phyloP scores from a whole-genome alignment of 2,113 vertebrate species.

The Toxotes chatareus region DNA sequence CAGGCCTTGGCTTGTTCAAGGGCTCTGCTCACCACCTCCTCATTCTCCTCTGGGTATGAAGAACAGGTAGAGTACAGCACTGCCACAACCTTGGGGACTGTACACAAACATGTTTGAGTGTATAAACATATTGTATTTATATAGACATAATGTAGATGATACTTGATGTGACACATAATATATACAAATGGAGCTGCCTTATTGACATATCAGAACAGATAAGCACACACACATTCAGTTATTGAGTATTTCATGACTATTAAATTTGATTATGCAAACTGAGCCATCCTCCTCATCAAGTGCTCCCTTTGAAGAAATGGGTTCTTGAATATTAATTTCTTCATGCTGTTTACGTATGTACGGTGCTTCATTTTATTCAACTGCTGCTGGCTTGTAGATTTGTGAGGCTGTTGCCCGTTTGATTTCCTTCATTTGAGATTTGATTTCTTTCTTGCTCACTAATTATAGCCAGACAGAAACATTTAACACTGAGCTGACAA shows the following conservation, averaged over 20 bases:
- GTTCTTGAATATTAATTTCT: conserved; percentile 40
- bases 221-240: conserved; percentile 9
- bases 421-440: conserved; percentile 53
- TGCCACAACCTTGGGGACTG: conserved; percentile 86
- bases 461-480: conserved; percentile 60
- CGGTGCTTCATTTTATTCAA: conserved; percentile 39
- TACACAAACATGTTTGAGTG: conserved; percentile 36
- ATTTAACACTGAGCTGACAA: conserved; percentile 55
- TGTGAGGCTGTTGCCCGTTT: conserved; percentile 27
- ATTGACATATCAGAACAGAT: background rate
- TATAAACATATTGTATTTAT: background rate
- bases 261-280: conserved; percentile 50
- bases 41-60: conserved; percentile 90
- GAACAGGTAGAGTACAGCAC: conserved; percentile 93
- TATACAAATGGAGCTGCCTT: background rate
- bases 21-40: conserved; percentile 85
- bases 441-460: conserved; percentile 53
- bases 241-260: conserved; percentile 28
- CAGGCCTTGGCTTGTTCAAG: conserved; percentile 77
- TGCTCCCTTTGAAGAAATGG: conserved; percentile 38
- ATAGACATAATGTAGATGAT: background rate
- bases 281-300: conserved; percentile 23
- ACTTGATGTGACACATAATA: background rate
- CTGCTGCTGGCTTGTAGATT: conserved; percentile 52
- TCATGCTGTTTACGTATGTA: conserved; percentile 5